Evolutionary conservation across 2,797 vertebrate genomes (phyloP).

Genomic region (Decapterus maruadsi): DNA sequence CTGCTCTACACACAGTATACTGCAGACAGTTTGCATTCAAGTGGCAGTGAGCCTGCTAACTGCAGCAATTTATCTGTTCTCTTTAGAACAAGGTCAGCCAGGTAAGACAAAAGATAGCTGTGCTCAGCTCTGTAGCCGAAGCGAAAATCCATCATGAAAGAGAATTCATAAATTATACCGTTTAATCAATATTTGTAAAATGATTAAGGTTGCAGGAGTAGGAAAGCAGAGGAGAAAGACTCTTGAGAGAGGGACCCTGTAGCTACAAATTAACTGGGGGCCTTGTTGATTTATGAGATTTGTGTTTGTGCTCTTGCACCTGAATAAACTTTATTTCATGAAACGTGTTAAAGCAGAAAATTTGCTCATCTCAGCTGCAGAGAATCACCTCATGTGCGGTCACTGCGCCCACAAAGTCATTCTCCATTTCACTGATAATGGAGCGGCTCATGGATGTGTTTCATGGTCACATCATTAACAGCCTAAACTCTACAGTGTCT

Average conservation of each 20-base stretch:
- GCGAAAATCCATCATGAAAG: slow-evolving; percentile 51
- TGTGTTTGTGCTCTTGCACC: slow-evolving; percentile 25
- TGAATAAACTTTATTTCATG: slow-evolving; percentile 38
- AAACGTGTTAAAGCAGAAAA: slow-evolving; percentile 16
- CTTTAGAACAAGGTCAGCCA: slow-evolving; percentile 66
- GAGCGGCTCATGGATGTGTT: slow-evolving; percentile 34
- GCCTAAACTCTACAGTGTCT: slow-evolving; percentile 15
- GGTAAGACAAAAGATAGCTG: slow-evolving; percentile 62
- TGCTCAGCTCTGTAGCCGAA: slow-evolving; percentile 24
- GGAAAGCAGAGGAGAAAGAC: slow-evolving; percentile 22
- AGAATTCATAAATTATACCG: slow-evolving; percentile 36
- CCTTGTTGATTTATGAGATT: slow-evolving; percentile 32
- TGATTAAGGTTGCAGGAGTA: slow-evolving; percentile 15
- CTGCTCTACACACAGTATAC: slow-evolving; percentile 28
- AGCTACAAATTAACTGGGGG: slow-evolving; percentile 39
- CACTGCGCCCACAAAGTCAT: slow-evolving; percentile 35
- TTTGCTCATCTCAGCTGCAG: slow-evolving; percentile 5
- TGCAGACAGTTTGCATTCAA: slow-evolving; percentile 66
- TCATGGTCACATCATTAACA: slow-evolving; percentile 42
- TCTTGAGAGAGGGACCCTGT: slow-evolving; percentile 18
- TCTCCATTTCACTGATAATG: slow-evolving; percentile 29
- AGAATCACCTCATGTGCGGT: background rate
- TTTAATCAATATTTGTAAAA: slow-evolving; percentile 50
- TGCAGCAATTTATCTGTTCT: slow-evolving; percentile 72
- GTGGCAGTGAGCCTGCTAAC: slow-evolving; percentile 52